phyloP scores from a whole-genome alignment of 1,140 invertebrate species.

The Lordiphosa mommai region DNA sequence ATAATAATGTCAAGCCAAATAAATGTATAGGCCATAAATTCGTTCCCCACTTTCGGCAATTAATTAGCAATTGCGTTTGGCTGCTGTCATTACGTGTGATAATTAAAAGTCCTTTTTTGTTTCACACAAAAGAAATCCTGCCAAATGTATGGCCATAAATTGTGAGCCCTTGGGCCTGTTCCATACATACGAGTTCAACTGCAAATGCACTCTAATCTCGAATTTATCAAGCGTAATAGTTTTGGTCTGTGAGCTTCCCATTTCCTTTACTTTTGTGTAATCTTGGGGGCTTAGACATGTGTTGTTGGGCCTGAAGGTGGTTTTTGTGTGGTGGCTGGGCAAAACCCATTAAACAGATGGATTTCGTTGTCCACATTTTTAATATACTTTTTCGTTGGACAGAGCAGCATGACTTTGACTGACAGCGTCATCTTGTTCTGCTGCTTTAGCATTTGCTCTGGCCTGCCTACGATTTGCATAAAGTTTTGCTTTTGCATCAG shows the following conservation, averaged over 20 bases:
- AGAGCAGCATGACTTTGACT: constrained; percentile 15
- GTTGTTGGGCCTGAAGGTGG: too few species aligned
- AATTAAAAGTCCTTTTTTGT: constrained; percentile 64
- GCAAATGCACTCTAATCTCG: constrained; percentile 78
- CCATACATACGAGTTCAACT: constrained; percentile 40
- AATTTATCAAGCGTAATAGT: constrained; percentile 78
- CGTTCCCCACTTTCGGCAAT: constrained; percentile 40
- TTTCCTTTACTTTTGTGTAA: constrained; percentile 55
- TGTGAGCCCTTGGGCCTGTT: constrained; percentile 48
- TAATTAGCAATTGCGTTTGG: constrained; percentile 77
- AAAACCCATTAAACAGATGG: constrained; percentile 71
- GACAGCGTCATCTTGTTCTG: constrained; percentile 37
- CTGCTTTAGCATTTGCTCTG: constrained; percentile 18
- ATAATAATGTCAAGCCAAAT: constrained; percentile 67
- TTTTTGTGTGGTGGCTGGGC: constrained; percentile 11
- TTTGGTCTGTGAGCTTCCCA: constrained; percentile 29
- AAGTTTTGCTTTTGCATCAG: constrained; percentile 53
- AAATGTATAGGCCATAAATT: constrained; percentile 66
- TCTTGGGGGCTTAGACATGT: constrained; percentile 55
- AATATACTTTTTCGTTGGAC: constrained; percentile 33
- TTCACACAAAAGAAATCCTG: constrained; percentile 46
- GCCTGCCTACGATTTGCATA: constrained; percentile 48
- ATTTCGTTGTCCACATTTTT: constrained; percentile 67
- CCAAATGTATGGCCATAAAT: constrained; percentile 73
- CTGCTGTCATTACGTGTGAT: constrained; percentile 75